Conservation (phyloP, 64 coral and sea anemone genomes). For the Astreopora myriophthalma region DNA sequence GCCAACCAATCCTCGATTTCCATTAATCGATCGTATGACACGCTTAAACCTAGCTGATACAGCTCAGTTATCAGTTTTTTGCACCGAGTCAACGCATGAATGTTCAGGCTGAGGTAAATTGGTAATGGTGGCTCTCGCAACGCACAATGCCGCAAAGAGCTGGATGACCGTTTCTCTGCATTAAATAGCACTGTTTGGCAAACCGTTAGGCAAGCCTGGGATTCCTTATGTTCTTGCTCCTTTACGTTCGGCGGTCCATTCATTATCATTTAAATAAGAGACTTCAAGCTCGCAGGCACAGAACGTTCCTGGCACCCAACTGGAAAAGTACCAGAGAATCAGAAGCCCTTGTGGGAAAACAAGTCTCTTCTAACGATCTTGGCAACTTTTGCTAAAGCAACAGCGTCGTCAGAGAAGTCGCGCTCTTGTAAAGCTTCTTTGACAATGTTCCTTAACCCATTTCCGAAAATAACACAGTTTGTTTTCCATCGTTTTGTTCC, state of each 20-base stretch:
- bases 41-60: slow-evolving; percentile 33
- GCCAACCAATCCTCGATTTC: slow-evolving; percentile 30
- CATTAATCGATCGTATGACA: slow-evolving; percentile 36
- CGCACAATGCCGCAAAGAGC: background rate
- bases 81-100: background rate
- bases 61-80: slow-evolving; percentile 2
- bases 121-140: slow-evolving; percentile 3
- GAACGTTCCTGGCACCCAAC: background rate
- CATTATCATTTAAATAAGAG: slow-evolving; percentile 42
- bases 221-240: slow-evolving; percentile 25
- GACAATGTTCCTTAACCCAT: slow-evolving; percentile 9
- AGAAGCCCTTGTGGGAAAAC: background rate
- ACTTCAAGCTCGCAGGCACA: slow-evolving; percentile 45
- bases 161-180: slow-evolving; percentile 28
- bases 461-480: slow-evolving; percentile 8
- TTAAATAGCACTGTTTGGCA: slow-evolving; percentile 36
- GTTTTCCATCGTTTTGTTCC: slow-evolving; percentile 15
- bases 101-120: background rate
- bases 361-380: slow-evolving; percentile 21
- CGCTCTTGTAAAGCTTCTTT: slow-evolving; percentile 15
- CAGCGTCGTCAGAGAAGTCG: background rate
- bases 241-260: slow-evolving; percentile 44
- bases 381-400: slow-evolving; percentile 1
- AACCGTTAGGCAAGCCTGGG: slow-evolving; percentile 50
- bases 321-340: slow-evolving; percentile 35